Evolutionary conservation across 1,140 invertebrate genomes (phyloP).

Genomic region (Dysdera silvatica): DNA sequence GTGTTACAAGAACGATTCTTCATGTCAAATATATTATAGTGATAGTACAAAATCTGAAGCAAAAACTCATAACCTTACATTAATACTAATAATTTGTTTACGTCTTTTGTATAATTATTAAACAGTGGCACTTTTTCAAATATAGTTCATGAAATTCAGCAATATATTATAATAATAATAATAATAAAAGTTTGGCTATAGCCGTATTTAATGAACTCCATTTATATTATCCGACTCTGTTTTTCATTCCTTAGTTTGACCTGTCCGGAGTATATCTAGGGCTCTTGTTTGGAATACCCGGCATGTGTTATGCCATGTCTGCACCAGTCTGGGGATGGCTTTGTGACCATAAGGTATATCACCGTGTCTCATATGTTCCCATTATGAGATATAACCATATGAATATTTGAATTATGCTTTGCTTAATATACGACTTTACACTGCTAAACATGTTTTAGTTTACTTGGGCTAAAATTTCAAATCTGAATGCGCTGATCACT

Average conservation of each 20-base stretch:
- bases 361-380: background rate
- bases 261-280: constrained; percentile 34
- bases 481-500: background rate
- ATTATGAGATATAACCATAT: background rate
- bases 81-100: too few species aligned
- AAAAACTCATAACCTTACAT: too few species aligned
- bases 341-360: constrained; percentile 28
- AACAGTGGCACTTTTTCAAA: too few species aligned
- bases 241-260: constrained; percentile 37
- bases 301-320: constrained; percentile 39
- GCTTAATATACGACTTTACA: background rate
- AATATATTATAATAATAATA: too few species aligned
- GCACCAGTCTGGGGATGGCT: constrained; percentile 43
- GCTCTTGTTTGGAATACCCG: constrained; percentile 41
- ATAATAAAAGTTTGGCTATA: too few species aligned
- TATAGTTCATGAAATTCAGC: too few species aligned
- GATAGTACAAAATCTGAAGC: too few species aligned
- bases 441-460: background rate
- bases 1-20: too few species aligned
- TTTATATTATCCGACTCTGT: background rate
- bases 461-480: background rate
- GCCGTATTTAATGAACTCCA: too few species aligned
- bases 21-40: too few species aligned
- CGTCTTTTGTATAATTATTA: too few species aligned
- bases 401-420: background rate